phyloP scores from a whole-genome alignment of 2,888 invertebrate genomes.

The Cinara cedri region DNA sequence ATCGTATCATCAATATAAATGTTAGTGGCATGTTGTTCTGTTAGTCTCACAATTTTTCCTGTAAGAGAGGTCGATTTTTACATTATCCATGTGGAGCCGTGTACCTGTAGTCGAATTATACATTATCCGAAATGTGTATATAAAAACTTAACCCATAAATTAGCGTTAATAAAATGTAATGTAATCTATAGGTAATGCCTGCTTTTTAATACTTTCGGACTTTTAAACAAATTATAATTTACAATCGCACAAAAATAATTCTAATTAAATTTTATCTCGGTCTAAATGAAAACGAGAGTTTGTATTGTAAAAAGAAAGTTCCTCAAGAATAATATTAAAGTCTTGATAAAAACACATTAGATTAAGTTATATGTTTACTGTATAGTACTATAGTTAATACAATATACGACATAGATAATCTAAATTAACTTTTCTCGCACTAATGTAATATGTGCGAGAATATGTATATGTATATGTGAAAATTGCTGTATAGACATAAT shows the following conservation, averaged over 20 bases:
- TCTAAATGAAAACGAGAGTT: neutral
- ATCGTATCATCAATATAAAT: no score
- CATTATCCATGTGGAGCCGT: neutral
- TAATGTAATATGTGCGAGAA: no score
- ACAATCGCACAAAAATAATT: no score
- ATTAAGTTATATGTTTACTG: neutral
- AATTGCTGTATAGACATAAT: no score
- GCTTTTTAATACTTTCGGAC: neutral
- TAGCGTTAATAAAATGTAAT: neutral
- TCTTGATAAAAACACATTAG: neutral
- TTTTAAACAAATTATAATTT: constrained; percentile 18
- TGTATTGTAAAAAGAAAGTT: neutral
- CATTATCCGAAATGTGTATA: neutral
- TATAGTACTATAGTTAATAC: no score
- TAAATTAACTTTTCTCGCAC: no score
- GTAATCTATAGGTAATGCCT: no score
- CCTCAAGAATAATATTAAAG: neutral
- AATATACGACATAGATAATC: no score
- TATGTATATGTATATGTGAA: no score
- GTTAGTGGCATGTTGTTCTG: no score
- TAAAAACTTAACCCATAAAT: constrained; percentile 6
- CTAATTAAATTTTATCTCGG: neutral
- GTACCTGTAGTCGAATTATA: neutral
- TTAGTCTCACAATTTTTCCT: no score
- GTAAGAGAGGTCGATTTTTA: neutral